phyloP scores from a whole-genome alignment of 1,140 invertebrate genomes.

The Oscheius sp. region DNA sequence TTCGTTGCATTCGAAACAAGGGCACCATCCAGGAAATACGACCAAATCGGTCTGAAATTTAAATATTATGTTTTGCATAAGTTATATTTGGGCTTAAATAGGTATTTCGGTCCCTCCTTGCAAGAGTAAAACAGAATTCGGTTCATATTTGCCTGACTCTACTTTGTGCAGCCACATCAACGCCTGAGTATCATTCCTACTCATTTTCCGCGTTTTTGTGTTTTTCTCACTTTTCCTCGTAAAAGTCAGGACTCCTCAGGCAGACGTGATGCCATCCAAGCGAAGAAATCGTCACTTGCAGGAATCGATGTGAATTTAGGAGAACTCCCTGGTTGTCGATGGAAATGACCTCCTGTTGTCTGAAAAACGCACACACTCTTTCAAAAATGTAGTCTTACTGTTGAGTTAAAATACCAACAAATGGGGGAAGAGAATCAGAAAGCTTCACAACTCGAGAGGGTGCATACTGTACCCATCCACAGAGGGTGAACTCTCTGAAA shows the following conservation, averaged over 20 bases:
- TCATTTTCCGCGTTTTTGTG: too few relatives aligned
- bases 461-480: constrained; percentile 8
- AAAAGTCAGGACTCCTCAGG: background rate
- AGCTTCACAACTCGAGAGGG: background rate
- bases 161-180: too few relatives aligned
- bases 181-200: too few relatives aligned
- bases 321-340: background rate
- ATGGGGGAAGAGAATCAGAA: background rate
- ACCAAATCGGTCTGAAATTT: background rate
- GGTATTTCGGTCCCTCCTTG: too few relatives aligned
- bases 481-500: background rate
- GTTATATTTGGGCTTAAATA: too few relatives aligned
- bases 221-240: background rate
- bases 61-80: background rate
- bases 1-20: background rate
- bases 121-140: too few relatives aligned
- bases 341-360: background rate
- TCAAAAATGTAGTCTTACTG: background rate
- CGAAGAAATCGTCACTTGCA: background rate
- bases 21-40: background rate
- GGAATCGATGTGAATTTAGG: background rate
- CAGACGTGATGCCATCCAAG: constrained; percentile 2
- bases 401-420: background rate
- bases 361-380: background rate
- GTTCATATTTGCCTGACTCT: too few relatives aligned